Evolutionary conservation across 2,888 invertebrate genomes (phyloP).

Genomic region (Caenorhabditis uteleia): DNA sequence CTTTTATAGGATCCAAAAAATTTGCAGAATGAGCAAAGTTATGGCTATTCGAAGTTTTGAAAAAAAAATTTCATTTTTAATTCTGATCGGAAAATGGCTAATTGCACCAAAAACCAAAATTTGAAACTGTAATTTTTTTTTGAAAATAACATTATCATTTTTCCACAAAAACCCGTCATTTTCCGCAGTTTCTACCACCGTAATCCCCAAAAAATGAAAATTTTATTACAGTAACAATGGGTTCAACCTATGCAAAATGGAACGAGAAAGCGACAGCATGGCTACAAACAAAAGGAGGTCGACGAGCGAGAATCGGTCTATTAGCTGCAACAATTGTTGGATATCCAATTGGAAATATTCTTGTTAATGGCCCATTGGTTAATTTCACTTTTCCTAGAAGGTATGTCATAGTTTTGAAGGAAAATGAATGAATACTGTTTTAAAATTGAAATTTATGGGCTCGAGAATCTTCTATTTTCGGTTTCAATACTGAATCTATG

Average conservation of each 20-base stretch:
- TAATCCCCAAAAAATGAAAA: not conserved
- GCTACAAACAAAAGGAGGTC: slow-evolving; percentile 49
- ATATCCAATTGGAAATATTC: slow-evolving; percentile 57
- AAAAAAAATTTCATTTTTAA: no score
- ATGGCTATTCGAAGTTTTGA: no score
- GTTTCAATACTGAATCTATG: not conserved
- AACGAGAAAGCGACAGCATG: slow-evolving; percentile 40
- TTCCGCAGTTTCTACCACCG: not conserved
- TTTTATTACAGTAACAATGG: slow-evolving; percentile 7
- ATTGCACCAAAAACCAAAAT: no score
- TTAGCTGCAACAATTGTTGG: slow-evolving; percentile 58
- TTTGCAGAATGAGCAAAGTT: no score
- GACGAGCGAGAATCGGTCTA: slow-evolving; percentile 53
- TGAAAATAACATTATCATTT: no score
- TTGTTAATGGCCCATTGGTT: slow-evolving; percentile 61
- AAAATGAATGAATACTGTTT: not conserved
- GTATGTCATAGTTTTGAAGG: slow-evolving; percentile 7
- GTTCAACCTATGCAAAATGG: slow-evolving; percentile 32
- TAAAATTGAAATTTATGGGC: no score
- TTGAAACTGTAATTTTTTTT: no score
- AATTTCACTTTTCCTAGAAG: slow-evolving; percentile 51
- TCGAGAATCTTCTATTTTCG: not conserved
- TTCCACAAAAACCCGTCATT: not conserved
- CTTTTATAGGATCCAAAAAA: no score
- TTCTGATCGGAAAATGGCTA: no score